Evolutionary conservation across 2,797 vertebrate genomes (phyloP).

Genomic region (Phalloptychus januarius): DNA sequence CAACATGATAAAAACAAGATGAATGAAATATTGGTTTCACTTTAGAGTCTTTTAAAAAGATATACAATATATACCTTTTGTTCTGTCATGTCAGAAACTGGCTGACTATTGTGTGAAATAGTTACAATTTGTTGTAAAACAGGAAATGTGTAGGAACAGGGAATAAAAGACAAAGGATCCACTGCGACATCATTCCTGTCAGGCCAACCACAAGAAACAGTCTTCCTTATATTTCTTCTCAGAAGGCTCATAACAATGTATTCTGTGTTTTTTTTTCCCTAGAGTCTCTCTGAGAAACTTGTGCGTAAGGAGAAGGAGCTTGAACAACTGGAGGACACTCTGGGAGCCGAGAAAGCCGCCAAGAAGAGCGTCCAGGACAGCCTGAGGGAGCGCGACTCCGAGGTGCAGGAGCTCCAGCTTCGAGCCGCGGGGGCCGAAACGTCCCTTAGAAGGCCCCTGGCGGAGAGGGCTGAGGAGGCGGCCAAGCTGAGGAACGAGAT

Average conservation of each 20-base stretch:
- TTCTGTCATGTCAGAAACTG: neutral
- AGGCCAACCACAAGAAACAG: neutral
- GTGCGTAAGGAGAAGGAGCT: slow-evolving; percentile 85
- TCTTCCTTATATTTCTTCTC: neutral
- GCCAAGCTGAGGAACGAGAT: slow-evolving; percentile 88
- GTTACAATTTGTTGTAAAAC: neutral
- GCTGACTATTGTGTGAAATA: neutral
- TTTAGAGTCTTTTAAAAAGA: neutral
- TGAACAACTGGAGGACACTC: slow-evolving; percentile 85
- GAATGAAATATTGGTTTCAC: neutral
- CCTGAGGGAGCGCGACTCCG: slow-evolving; percentile 89
- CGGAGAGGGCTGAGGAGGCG: slow-evolving; percentile 83
- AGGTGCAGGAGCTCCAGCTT: slow-evolving; percentile 90
- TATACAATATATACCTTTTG: neutral
- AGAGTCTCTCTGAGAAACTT: slow-evolving; percentile 89
- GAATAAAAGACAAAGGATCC: neutral
- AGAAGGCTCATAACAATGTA: neutral
- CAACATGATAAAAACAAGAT: neutral
- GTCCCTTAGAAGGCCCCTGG: slow-evolving; percentile 83
- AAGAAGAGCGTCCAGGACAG: slow-evolving; percentile 85
- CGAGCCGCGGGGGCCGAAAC: slow-evolving; percentile 83
- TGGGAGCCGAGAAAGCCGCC: slow-evolving; percentile 82
- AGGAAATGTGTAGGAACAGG: neutral
- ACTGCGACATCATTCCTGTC: neutral
- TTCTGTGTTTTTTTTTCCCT: slow-evolving; percentile 10